Conservation (phyloP, 2,888 invertebrate genomes). For the Neoaliturus tenellus region DNA sequence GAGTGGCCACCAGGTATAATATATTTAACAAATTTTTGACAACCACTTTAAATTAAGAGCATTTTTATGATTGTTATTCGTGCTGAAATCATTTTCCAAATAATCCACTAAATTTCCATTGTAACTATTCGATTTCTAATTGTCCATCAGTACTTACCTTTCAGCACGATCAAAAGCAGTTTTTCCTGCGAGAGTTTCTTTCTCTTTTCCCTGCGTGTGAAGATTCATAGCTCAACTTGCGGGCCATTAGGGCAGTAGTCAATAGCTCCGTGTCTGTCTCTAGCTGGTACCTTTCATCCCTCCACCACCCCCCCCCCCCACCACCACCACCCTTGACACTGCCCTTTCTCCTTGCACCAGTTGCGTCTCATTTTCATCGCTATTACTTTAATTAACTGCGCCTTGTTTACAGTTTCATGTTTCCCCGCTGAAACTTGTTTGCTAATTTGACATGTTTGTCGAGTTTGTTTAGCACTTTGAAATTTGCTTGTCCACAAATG, state of each 20-base stretch:
- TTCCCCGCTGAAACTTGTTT: background rate
- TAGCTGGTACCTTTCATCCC: slow-evolving; percentile 29
- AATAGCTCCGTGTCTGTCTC: slow-evolving; percentile 36
- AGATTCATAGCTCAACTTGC: slow-evolving; percentile 25
- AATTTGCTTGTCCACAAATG: no score
- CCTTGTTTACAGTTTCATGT: slow-evolving; percentile 16
- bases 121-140: no score
- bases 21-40: no score
- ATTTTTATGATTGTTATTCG: no score
- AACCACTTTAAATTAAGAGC: no score
- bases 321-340: background rate
- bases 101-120: no score
- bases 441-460: background rate
- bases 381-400: background rate
- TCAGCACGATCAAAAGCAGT: background rate
- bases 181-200: background rate
- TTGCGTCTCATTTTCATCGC: background rate
- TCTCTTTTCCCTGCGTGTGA: background rate
- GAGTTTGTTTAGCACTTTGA: no score
- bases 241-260: slow-evolving; percentile 26
- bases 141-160: background rate
- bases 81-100: no score
- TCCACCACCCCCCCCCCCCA: background rate
- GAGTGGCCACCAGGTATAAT: no score
- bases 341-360: slow-evolving; percentile 19